These are phyloP conservation scores for Aeoliscus strigatus DNA, from an alignment of 2,797 vertebrate genomes.

Conservation along the genomic window DNA sequence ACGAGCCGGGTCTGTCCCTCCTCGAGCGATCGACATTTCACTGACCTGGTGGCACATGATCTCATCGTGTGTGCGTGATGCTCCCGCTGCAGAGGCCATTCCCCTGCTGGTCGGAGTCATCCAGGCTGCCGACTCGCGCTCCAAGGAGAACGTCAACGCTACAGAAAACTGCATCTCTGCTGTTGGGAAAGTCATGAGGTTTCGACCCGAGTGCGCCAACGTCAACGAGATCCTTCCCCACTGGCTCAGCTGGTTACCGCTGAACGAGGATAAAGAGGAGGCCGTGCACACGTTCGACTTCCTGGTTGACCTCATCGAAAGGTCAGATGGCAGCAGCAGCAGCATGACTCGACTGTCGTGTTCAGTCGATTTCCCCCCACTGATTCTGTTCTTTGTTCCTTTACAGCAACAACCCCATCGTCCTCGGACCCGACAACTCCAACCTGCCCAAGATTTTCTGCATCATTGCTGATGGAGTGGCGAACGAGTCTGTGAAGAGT, in stretches of 20 bases:
- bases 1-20: too few relatives aligned
- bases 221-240: constrained; percentile 92
- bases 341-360: too few relatives aligned
- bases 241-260: constrained; percentile 96
- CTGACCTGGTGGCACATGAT: too few relatives aligned
- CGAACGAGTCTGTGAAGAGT: constrained; percentile 90
- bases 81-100: constrained; percentile 81
- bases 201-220: constrained; percentile 89
- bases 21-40: too few relatives aligned
- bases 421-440: constrained; percentile 92
- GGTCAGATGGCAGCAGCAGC: constrained; percentile 75
- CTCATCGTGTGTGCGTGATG: not conserved
- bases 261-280: constrained; percentile 99
- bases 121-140: constrained; percentile 87
- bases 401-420: constrained; percentile 90
- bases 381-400: not conserved
- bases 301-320: constrained; percentile 96
- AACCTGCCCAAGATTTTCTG: constrained; percentile 95
- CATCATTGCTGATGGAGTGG: constrained; percentile 95
- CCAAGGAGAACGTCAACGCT: constrained; percentile 96
- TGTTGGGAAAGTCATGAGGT: constrained; percentile 95
- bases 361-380: too few relatives aligned
- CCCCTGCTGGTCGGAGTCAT: constrained; percentile 91
- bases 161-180: constrained; percentile 99
- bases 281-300: constrained; percentile 95